Evolutionary conservation across 1,140 invertebrate genomes (phyloP).

Genomic region (Calephelis nemesis): DNA sequence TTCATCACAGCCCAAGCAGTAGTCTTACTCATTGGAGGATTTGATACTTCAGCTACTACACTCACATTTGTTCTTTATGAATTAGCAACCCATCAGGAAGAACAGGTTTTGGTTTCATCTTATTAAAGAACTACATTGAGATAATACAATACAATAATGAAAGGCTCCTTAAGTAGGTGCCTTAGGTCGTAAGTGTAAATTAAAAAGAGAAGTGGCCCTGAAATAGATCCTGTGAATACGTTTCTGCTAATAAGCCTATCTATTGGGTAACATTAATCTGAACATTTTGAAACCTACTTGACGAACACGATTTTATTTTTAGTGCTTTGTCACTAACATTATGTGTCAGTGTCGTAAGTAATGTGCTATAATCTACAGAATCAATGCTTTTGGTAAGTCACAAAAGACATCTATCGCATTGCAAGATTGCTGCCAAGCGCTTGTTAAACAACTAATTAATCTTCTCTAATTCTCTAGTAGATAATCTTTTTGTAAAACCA

Average conservation of each 20-base stretch:
- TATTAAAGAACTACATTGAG: no score
- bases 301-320: not conserved
- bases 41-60: constrained; percentile 38
- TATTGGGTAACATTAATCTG: no score
- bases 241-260: no score
- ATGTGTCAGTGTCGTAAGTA: not conserved
- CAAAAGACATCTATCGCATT: not conserved
- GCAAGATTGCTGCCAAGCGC: not conserved
- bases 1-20: constrained; percentile 43
- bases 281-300: no score
- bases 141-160: no score
- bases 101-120: constrained; percentile 35
- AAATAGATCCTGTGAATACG: no score
- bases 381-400: not conserved
- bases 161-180: no score
- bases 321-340: not conserved
- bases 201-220: no score
- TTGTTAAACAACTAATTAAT: not conserved
- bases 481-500: not conserved
- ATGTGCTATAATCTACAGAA: not conserved
- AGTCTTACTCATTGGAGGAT: constrained; percentile 42
- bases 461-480: not conserved
- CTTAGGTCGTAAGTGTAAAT: no score
- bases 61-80: constrained; percentile 38
- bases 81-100: constrained; percentile 39